Base-by-base conservation (phyloP, 2,113 vertebrate species). In the Steatornis caripensis region DNA sequence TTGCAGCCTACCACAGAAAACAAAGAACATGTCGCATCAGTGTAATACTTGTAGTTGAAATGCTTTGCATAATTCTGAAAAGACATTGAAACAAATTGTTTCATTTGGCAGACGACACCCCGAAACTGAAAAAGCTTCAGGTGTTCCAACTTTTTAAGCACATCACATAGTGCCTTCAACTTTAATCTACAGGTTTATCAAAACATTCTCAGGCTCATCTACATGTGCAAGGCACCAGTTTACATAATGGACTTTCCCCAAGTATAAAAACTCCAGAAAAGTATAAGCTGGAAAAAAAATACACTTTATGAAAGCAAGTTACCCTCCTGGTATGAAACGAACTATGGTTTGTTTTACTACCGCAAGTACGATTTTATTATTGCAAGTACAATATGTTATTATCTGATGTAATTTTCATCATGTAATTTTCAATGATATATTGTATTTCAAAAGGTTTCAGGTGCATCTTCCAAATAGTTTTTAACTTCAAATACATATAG, bases 1-100 rank as follows among this genome's bases (percentile, higher is more conserved):
- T 99, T 41, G 99, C 99, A 62, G 99, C 99, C 99, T 99, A 60
- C 46, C 89, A 82, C 5, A 96, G 32, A 95, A 79, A 79, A 32
- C 9, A 84, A 87, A 86, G 27, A 92, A 92, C 37, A 30, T 83
- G 22, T 41, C 34, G 16, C 15, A 74, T 49, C 36, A 36, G 11
- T 48, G 84, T 75, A 85, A 57, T 54, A 90, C 9, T 23, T 49
- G 27, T 18, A 58, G 29, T 17, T 54, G 10, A 74, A 84, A 41
- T n/a, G 34, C 48, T 88, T 70, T 36, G 16, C 9, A 48, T 18
- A 70, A 41, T 37, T 87, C 77, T 90, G 82, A 55, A 75, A 41
- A 45, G 34, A 65, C 6, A 21, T 11, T 10, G 78, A 69, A 80
- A 48, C 15, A 43, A 86, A 23, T 20, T 12, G 39, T n/a, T 90